Evolutionary conservation across 2,888 invertebrate species (phyloP).

Genomic region (Petrophora chlorosata): DNA sequence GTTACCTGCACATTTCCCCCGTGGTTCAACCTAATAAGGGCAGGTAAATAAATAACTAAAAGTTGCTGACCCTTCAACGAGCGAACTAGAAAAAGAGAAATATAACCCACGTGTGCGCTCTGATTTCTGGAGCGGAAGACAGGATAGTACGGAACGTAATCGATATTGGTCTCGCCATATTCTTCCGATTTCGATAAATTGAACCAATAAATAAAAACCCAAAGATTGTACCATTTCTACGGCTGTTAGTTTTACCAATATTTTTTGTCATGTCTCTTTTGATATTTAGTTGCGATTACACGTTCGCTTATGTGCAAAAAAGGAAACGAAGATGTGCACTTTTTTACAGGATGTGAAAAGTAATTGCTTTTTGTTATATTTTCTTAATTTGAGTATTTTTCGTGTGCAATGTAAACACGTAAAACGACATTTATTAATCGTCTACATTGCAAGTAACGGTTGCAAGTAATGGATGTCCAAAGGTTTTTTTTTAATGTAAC

Average conservation of each 20-base stretch:
- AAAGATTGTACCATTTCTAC: neutral
- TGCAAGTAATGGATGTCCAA: no score
- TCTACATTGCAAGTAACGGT: no score
- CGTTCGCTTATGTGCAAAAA: no score
- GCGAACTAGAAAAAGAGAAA: no score
- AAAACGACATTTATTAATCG: no score
- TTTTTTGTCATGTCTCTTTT: constrained; percentile 4
- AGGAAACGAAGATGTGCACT: no score
- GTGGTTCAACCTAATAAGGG: constrained; percentile 30
- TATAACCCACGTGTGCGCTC: constrained; percentile 24
- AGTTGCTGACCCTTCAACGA: constrained; percentile 34
- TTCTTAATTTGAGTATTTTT: no score
- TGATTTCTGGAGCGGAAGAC: constrained; percentile 32
- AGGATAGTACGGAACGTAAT: constrained; percentile 13
- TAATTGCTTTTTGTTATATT: no score
- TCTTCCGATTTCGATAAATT: constrained; percentile 19
- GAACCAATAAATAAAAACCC: constrained; percentile 11
- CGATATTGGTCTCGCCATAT: constrained; percentile 15
- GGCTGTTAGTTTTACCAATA: constrained; percentile 4
- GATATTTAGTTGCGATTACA: no score
- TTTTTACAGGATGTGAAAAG: no score
- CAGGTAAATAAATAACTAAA: constrained; percentile 37
- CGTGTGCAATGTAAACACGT: no score
- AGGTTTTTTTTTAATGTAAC: no score
- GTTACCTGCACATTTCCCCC: constrained; percentile 28